A percentile compares a stretch with the other conserved stretches of the same genome.
Conservation (phyloP, 2,113 vertebrate species). For the Pampusana beccarii region DNA sequence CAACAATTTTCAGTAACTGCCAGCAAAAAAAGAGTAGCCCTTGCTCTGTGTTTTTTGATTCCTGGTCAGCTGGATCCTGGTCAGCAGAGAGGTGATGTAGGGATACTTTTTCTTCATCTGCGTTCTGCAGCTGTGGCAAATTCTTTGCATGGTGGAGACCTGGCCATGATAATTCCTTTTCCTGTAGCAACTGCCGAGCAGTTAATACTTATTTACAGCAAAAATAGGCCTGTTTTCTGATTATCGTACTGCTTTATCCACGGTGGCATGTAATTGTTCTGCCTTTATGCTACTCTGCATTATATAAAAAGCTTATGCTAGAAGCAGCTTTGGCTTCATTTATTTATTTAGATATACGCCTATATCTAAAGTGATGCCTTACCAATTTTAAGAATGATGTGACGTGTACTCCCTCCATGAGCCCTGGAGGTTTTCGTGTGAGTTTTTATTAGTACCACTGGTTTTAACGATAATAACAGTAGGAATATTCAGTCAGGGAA, state of each 20-base stretch:
- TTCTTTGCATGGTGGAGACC: background rate
- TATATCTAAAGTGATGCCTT: background rate
- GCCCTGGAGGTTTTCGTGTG: background rate
- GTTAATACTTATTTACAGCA: background rate
- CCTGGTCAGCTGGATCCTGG: background rate
- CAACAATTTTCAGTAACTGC: background rate
- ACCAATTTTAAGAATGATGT: background rate
- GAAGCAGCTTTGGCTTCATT: background rate
- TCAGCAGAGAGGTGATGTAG: background rate
- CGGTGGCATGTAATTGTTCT: background rate
- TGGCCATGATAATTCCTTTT: background rate
- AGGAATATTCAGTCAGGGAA: background rate
- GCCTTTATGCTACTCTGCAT: background rate
- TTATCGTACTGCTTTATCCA: background rate
- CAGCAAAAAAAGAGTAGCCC: background rate
- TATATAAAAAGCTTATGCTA: background rate
- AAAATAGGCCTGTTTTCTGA: background rate
- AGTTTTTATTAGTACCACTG: background rate
- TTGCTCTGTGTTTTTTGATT: background rate
- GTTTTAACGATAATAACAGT: background rate
- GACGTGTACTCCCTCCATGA: background rate
- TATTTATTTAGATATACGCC: background rate
- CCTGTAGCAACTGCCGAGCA: background rate
- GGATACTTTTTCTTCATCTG: background rate
- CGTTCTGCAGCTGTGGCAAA: background rate